phyloP scores from a whole-genome alignment of 23 tunicate species.

The Ascidia mentula region DNA sequence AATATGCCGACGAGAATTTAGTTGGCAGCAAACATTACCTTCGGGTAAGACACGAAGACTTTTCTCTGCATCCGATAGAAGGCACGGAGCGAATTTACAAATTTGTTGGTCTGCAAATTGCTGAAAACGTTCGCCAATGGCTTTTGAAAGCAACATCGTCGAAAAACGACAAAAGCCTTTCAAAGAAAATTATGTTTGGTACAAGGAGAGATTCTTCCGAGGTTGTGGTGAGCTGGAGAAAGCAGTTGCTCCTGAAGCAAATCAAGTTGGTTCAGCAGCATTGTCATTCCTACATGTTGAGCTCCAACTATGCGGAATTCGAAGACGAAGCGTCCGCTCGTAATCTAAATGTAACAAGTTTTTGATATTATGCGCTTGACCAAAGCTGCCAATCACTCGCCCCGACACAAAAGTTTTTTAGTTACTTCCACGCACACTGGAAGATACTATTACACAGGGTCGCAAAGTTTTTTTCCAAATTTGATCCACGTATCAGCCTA shows the following conservation, averaged over 20 bases:
- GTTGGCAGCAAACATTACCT: neutral
- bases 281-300: constrained; percentile 1
- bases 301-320: neutral
- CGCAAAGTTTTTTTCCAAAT: no score
- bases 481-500: no score
- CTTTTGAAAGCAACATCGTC: neutral
- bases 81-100: neutral
- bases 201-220: neutral
- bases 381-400: no score
- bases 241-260: neutral
- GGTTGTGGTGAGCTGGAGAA: neutral
- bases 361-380: no score
- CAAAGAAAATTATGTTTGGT: neutral
- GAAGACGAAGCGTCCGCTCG: neutral
- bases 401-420: no score
- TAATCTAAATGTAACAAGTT: neutral
- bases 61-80: constrained; percentile 1
- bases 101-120: constrained; percentile 21
- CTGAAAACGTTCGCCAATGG: constrained; percentile 5
- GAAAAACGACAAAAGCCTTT: neutral
- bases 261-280: neutral
- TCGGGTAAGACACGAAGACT: constrained; percentile 13
- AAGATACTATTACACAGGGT: no score
- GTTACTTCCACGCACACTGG: no score
- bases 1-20: neutral